These are phyloP conservation scores for Ephialtes manifestator DNA, from an alignment of 2,888 invertebrate species.

Conservation along the genomic window DNA sequence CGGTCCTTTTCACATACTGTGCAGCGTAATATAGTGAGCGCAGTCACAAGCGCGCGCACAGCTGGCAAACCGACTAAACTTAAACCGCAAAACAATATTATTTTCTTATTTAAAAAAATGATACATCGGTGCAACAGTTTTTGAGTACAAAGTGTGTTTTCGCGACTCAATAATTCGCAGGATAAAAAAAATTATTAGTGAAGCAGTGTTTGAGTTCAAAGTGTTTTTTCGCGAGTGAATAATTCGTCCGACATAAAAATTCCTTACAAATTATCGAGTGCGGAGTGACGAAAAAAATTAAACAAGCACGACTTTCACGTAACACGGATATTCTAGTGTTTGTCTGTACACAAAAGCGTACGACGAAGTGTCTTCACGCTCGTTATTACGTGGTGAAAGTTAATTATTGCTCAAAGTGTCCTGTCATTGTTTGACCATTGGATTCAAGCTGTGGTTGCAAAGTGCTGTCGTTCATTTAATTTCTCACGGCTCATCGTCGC, in stretches of 20 bases:
- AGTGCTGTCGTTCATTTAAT: slow-evolving; percentile 42
- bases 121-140: neutral
- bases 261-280: neutral
- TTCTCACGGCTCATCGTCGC: slow-evolving; percentile 51
- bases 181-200: neutral
- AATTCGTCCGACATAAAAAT: neutral
- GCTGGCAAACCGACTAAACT: slow-evolving; percentile 28
- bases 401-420: slow-evolving; percentile 63
- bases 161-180: too few species aligned
- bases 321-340: slow-evolving; percentile 6
- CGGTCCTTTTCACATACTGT: slow-evolving; percentile 44
- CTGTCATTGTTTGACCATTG: slow-evolving; percentile 33
- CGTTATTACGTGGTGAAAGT: slow-evolving; percentile 66
- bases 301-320: neutral
- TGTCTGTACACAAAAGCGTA: neutral
- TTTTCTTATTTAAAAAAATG: neutral
- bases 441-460: slow-evolving; percentile 20
- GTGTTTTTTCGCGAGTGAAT: neutral
- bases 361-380: slow-evolving; percentile 17
- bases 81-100: slow-evolving; percentile 11
- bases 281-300: neutral
- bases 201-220: neutral
- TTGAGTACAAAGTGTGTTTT: neutral
- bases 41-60: slow-evolving; percentile 5
- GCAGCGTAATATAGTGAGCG: slow-evolving; percentile 35